Conservation (phyloP, 37 sponge, comb jelly and placozoan species). For the Bolinopsis microptera region DNA sequence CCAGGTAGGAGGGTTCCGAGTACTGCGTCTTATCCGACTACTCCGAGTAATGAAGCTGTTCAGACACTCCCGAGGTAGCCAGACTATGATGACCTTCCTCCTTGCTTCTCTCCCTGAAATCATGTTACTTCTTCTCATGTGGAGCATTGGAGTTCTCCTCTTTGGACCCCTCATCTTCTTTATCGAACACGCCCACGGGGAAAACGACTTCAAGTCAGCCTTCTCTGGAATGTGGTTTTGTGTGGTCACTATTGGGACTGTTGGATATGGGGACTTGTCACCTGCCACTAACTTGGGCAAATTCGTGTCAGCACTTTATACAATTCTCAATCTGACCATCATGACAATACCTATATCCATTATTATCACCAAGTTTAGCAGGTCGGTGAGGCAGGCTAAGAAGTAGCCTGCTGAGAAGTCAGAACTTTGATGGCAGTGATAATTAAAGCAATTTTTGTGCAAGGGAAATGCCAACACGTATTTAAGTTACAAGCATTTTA, state of each 20-base stretch:
- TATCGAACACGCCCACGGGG: background rate
- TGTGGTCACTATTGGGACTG: constrained; percentile 35
- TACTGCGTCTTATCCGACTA: background rate
- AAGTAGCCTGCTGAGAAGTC: no score
- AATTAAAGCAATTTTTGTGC: no score
- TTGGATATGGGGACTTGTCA: background rate
- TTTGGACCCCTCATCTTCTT: constrained; percentile 37
- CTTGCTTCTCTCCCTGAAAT: constrained; percentile 18
- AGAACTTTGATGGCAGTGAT: no score
- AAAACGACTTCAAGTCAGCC: background rate
- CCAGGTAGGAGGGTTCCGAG: background rate
- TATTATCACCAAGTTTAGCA: constrained; percentile 27
- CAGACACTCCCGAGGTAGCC: constrained; percentile 6
- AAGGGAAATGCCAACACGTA: no score
- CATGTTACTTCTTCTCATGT: constrained; percentile 22
- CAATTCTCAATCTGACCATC: constrained; percentile 20
- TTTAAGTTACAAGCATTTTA: no score
- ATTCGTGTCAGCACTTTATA: background rate
- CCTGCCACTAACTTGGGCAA: background rate
- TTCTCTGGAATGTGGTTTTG: constrained; percentile 29
- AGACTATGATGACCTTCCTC: background rate
- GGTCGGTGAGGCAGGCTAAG: background rate
- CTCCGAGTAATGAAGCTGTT: background rate
- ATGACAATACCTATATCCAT: constrained; percentile 18
- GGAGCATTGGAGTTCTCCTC: constrained; percentile 8